These are phyloP conservation scores for Aramus guarauna DNA, from an alignment of 2,113 vertebrate genomes.

Conservation along the genomic window DNA sequence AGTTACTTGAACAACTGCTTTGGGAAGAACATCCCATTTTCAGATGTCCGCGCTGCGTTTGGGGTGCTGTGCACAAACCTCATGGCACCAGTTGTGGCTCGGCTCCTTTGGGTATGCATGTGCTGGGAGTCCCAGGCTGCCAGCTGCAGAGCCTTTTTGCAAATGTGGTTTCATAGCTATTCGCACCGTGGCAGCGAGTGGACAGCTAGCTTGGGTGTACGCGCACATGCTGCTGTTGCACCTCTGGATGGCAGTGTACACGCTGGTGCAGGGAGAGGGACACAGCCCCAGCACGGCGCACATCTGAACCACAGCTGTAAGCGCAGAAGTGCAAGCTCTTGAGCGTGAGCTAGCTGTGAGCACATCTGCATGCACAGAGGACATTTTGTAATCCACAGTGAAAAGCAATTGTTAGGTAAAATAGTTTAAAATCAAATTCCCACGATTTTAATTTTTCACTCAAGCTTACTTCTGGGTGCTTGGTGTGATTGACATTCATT, in stretches of 20 bases:
- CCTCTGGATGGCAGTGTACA: neutral
- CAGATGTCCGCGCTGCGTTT: accelerated
- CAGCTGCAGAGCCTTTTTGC: neutral
- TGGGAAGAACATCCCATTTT: neutral
- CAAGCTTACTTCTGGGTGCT: neutral
- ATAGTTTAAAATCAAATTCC: neutral
- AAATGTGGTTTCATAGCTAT: neutral
- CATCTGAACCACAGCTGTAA: neutral
- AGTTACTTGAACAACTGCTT: neutral
- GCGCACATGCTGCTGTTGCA: neutral
- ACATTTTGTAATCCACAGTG: neutral
- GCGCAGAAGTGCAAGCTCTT: neutral
- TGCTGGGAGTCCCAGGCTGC: neutral
- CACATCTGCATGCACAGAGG: neutral
- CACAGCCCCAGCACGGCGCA: accelerated
- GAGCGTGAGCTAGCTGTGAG: neutral
- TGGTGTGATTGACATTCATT: neutral
- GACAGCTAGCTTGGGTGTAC: neutral
- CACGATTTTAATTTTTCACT: neutral
- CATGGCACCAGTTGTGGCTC: neutral
- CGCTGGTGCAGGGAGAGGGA: neutral
- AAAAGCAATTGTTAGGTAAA: neutral
- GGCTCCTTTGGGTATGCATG: accelerated
- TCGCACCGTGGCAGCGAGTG: neutral
- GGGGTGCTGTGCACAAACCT: neutral